Evolutionary conservation across 2,888 invertebrate genomes (phyloP).

Genomic region (Lepidocyrtoides sp.): DNA sequence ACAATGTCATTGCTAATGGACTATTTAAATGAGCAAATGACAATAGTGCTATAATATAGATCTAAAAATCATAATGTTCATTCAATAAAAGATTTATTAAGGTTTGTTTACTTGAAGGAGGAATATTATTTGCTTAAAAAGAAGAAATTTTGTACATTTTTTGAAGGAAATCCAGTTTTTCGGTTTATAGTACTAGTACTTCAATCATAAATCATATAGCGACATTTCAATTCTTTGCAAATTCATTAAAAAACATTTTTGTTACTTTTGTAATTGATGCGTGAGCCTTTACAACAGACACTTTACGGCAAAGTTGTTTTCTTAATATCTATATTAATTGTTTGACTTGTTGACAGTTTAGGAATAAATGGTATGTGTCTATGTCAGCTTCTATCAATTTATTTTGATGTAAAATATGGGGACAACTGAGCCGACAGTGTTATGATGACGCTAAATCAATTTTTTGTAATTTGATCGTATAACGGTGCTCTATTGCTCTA

Average conservation of each 20-base stretch:
- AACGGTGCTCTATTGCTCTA: no score
- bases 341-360: background rate
- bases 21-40: background rate
- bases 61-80: background rate
- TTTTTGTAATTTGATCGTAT: no score
- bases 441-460: no score
- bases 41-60: background rate
- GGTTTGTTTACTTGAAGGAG: background rate
- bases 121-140: background rate
- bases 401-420: background rate
- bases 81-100: background rate
- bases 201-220: background rate
- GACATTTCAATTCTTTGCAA: background rate
- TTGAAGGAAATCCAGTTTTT: slow-evolving; percentile 13
- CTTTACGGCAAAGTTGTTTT: no score
- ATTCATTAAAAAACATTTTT: background rate
- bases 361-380: no score
- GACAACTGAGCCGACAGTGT: no score
- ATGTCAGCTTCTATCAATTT: background rate
- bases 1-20: background rate
- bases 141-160: background rate
- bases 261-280: background rate
- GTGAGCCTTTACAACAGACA: background rate
- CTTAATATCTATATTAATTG: no score
- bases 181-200: background rate